phyloP scores from a whole-genome alignment of 2,888 invertebrate species.

The Rhingia rostrata region DNA sequence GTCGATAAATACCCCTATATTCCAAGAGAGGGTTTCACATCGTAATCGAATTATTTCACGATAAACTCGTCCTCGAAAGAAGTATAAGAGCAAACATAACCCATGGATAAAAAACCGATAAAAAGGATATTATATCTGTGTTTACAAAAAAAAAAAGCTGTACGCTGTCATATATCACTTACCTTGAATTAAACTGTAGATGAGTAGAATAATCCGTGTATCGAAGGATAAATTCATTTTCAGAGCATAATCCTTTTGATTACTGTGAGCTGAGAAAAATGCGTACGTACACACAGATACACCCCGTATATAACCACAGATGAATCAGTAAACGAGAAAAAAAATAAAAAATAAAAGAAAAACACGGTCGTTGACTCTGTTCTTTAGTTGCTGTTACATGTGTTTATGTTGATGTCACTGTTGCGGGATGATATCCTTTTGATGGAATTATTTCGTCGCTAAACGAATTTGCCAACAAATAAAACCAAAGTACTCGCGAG shows the following conservation, averaged over 20 bases:
- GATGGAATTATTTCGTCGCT: constrained; percentile 58
- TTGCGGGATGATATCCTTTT: constrained; percentile 51
- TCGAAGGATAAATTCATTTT: constrained; percentile 82
- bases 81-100: constrained; percentile 23
- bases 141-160: background rate
- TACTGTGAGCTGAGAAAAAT: constrained; percentile 66
- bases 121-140: constrained; percentile 18
- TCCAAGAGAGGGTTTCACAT: constrained; percentile 25
- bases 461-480: constrained; percentile 63
- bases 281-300: constrained; percentile 33
- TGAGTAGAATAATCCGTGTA: constrained; percentile 80
- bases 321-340: background rate
- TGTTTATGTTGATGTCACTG: constrained; percentile 8
- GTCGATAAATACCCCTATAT: constrained; percentile 54
- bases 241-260: constrained; percentile 80
- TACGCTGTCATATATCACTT: constrained; percentile 59
- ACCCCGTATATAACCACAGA: too few species aligned
- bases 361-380: constrained; percentile 21
- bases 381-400: constrained; percentile 36
- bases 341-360: constrained; percentile 10
- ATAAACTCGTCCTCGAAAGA: constrained; percentile 2
- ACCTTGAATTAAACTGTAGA: constrained; percentile 77
- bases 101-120: background rate
- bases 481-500: constrained; percentile 56
- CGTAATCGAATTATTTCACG: constrained; percentile 55